Evolutionary conservation across 1,140 invertebrate species (phyloP), one percentile per base, ranked within the genome.

Genomic region (Lysiphlebus fabarum): DNA sequence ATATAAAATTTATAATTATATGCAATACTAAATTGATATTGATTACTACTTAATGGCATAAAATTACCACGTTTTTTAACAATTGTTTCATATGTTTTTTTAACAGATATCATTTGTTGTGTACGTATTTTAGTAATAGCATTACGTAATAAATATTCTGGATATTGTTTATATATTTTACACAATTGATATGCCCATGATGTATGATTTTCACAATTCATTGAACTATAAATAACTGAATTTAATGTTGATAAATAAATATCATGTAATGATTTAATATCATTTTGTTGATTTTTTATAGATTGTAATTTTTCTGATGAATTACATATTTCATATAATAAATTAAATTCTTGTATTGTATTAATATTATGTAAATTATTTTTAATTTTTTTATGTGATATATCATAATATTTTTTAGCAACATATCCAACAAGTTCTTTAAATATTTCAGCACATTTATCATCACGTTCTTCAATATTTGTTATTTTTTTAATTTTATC

Each of bases 81-180:
- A 0, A 80, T 79, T 2, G 87, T 51, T 38, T 53, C 45, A 36
- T 62, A 64, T 14, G 58, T 68, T 34, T 77, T 76, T 7, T 76
- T 76, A 6, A 75, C 61, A 0, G 81, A 79, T 0, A 87, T 80
- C 72, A 90, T 81, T 17, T 83, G 81, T 62, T 85, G 81, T 0
- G 74, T 59, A 6, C 83, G 73, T 5, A 87, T 80, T 63, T 84
- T 83, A 0, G 75, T 69, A 62, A 90, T 82, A 0, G 84, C 85
- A 0, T 75, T 75, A 47, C 82, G 70, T 2, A 90, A 67, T 0
- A 87, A 66, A 42, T 74, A 76, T 56, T 90, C 87, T 0, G 85
- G 82, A 74, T 86, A 90, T 60, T 87, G 82, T 62, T 89, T 86
- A 64, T 89, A 90, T 34, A 90, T 82, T 62, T 84, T 82, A 60